These are phyloP conservation scores for Heliopora coerulea DNA, from an alignment of 92 coral and sea anemone species.

Conservation along the genomic window DNA sequence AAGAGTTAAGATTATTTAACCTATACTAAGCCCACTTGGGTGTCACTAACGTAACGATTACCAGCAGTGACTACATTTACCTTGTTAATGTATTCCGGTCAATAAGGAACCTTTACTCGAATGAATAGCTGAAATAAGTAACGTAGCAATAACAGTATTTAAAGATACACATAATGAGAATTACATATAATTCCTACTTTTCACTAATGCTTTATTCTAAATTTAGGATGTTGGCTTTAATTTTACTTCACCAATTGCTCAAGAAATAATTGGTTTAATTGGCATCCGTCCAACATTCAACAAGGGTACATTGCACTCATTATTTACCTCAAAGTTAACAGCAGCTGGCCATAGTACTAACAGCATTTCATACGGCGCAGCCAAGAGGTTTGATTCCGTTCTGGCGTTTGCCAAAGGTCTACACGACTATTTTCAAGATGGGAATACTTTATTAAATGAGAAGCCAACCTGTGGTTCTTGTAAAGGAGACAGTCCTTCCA, in stretches of 20 bases:
- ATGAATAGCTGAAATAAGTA: no score
- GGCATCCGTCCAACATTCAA: background rate
- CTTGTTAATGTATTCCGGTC: no score
- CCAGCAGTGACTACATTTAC: no score
- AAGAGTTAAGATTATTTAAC: no score
- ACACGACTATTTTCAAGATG: constrained; percentile 54
- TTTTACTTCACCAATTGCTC: background rate
- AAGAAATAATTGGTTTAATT: constrained; percentile 10
- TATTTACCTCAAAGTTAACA: constrained; percentile 1
- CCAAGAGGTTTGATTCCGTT: constrained; percentile 58
- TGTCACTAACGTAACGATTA: no score
- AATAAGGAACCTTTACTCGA: no score
- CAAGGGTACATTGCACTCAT: background rate
- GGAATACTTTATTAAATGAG: constrained; percentile 37
- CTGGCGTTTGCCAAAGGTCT: constrained; percentile 53
- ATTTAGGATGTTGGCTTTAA: constrained; percentile 10
- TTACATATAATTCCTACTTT: no score
- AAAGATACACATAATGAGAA: no score
- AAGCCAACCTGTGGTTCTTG: constrained; percentile 55
- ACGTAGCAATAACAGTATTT: no score
- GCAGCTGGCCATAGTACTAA: constrained; percentile 8
- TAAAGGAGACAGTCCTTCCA: constrained; percentile 19
- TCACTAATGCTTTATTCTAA: background rate
- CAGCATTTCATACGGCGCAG: constrained; percentile 22
- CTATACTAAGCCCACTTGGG: no score